Base-by-base conservation (phyloP, 2,797 vertebrate species). In the Spheniscus humboldti region DNA sequence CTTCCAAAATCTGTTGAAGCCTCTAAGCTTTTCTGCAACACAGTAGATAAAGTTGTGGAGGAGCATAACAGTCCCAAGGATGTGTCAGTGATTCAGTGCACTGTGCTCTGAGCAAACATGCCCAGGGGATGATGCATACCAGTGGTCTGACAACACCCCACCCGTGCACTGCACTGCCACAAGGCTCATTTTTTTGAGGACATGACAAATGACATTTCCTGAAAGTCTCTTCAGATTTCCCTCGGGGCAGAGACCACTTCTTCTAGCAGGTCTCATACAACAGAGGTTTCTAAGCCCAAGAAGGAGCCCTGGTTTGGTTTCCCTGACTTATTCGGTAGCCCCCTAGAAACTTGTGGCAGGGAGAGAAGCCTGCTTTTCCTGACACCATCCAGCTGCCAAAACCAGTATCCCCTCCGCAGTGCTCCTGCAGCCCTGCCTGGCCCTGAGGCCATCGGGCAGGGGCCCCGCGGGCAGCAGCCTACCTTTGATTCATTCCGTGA, bases 391-490 rank as follows among this genome's bases (percentile, higher is more conserved):
- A 47, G 37, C n/a, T 88, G 18, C 48, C 68, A 53, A 78, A 77
- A 60, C 3, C 22, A 76, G 30, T 7, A 37, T 20, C 25, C 13
- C 12, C 48, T 55, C 16, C 2, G 2, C 7, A 33, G 10, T 11
- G 27, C 25, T 59, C 24, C 64, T 30, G 37, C n/a, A 86, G 53
- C 59, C 55, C 27, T 87, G 71, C 37, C 41, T 55, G 56, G n/a
- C 18, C 31, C 55, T 0, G 0, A 53, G 24, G 43, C 28, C 55
- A 28, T 3, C 1, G 2, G 45, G 37, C 27, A 74, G 30, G 13
- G 52, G 24, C 11, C 16, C 24, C 1, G 0, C 1, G 6, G 6
- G 17, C 55, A 64, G 28, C 13, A 66, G 7, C 45, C 28, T 75
- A n/a, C 15, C 57, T 16, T 27, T 10, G 7, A 55, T 60, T 56